Conservation (phyloP, 2,888 invertebrate genomes). For the Penaeus monodon region DNA sequence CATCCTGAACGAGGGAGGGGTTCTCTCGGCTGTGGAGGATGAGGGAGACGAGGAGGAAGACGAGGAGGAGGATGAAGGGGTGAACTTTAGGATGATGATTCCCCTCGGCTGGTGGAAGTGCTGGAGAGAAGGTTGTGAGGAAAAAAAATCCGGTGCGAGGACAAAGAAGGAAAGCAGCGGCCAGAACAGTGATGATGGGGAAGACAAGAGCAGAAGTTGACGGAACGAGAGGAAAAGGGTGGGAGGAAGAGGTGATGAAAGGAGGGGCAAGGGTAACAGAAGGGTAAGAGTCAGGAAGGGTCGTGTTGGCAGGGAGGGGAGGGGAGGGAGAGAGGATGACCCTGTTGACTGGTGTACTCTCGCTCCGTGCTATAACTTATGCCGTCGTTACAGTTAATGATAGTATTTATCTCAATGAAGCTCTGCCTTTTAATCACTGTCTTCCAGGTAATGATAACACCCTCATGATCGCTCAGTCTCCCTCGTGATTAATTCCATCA, state of each 20-base stretch:
- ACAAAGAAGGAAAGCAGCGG: too few relatives aligned
- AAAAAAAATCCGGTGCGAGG: too few relatives aligned
- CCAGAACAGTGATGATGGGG: too few relatives aligned
- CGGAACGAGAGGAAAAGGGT: too few relatives aligned
- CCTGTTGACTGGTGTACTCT: slow-evolving; percentile 40
- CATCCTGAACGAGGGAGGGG: too few relatives aligned
- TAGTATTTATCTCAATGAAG: slow-evolving; percentile 56
- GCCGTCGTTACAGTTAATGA: slow-evolving; percentile 52
- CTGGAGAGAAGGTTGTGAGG: too few relatives aligned
- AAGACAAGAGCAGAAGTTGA: too few relatives aligned
- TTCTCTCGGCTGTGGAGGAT: too few relatives aligned
- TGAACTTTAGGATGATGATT: too few relatives aligned
- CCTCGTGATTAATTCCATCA: slow-evolving; percentile 43
- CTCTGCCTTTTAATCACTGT: slow-evolving; percentile 54
- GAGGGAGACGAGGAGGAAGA: too few relatives aligned
- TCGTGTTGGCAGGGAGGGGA: neutral
- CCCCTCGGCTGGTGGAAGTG: too few relatives aligned
- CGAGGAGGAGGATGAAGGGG: too few relatives aligned
- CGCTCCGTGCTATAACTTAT: slow-evolving; percentile 46
- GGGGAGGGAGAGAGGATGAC: slow-evolving; percentile 2
- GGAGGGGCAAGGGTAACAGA: neutral
- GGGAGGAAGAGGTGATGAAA: slow-evolving; percentile 1
- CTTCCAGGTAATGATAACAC: slow-evolving; percentile 52
- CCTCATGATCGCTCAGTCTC: slow-evolving; percentile 44
- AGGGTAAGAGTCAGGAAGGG: slow-evolving; percentile 2